A percentile compares a stretch with the other conserved stretches of the same genome.
Conservation (phyloP, 2,888 invertebrate species). For the Rotaria sp. region DNA sequence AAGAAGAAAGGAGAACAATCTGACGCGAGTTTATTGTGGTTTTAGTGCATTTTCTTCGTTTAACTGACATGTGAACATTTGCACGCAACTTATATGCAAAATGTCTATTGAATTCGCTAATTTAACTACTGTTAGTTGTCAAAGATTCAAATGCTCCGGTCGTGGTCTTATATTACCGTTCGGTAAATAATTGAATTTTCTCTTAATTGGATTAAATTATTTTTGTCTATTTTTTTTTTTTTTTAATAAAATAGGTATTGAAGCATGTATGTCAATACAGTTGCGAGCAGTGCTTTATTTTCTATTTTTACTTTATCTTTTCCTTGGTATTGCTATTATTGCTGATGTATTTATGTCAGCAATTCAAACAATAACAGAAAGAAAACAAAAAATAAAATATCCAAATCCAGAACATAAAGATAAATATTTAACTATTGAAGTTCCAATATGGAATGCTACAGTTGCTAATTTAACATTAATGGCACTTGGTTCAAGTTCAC, state of each 20-base stretch:
- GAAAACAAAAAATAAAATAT: constrained; percentile 55
- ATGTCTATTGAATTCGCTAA: background rate
- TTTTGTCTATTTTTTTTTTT: background rate
- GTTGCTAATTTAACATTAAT: constrained; percentile 61
- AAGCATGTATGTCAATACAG: constrained; percentile 28
- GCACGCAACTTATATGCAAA: background rate
- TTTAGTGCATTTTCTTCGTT: background rate
- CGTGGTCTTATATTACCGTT: constrained; percentile 19
- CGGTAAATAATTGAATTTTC: background rate
- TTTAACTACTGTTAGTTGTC: background rate
- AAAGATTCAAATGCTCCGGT: background rate
- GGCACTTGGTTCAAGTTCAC: constrained; percentile 61
- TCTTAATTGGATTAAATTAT: too few relatives aligned
- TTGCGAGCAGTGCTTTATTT: constrained; percentile 2
- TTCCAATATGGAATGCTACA: constrained; percentile 58
- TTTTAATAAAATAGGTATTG: background rate
- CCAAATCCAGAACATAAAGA: constrained; percentile 43
- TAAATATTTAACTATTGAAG: constrained; percentile 44
- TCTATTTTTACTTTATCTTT: background rate
- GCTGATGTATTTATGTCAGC: constrained; percentile 62
- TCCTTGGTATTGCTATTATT: constrained; percentile 55
- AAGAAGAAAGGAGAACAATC: background rate
- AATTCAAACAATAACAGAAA: constrained; percentile 61
- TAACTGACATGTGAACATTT: background rate
- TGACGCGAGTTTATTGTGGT: background rate